A percentile compares a stretch with the other conserved stretches of the same genome.
phyloP scores from a whole-genome alignment of 2,888 invertebrate species.

The Rhagium mordax region DNA sequence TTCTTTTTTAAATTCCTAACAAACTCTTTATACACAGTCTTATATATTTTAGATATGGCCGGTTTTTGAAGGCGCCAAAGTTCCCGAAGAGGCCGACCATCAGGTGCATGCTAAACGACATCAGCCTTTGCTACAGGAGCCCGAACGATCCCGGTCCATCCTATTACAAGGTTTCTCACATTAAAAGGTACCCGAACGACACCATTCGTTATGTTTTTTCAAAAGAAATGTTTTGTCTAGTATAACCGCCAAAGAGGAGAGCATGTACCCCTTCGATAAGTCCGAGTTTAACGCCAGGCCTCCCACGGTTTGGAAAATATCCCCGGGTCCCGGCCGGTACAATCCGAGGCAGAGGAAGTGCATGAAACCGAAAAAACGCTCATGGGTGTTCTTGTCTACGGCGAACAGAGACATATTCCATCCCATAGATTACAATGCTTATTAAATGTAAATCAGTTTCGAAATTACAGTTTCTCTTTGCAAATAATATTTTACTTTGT shows the following conservation, averaged over 20 bases:
- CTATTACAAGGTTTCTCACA: slow-evolving; percentile 62
- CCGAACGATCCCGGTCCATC: slow-evolving; percentile 73
- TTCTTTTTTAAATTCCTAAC: too few species aligned
- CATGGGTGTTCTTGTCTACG: slow-evolving; percentile 64
- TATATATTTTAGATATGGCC: slow-evolving; percentile 56
- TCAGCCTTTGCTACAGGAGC: slow-evolving; percentile 70
- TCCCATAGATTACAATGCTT: slow-evolving; percentile 40
- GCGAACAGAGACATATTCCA: slow-evolving; percentile 55
- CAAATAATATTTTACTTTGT: neutral
- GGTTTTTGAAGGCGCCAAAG: slow-evolving; percentile 61
- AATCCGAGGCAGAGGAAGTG: slow-evolving; percentile 55
- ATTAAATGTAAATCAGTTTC: slow-evolving; percentile 27
- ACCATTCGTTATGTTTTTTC: neutral
- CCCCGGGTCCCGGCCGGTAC: slow-evolving; percentile 67
- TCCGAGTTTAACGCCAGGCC: slow-evolving; percentile 59
- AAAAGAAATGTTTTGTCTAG: neutral
- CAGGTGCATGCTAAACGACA: slow-evolving; percentile 71
- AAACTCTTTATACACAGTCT: too few species aligned
- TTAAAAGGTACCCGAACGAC: neutral
- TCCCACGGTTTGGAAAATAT: slow-evolving; percentile 60
- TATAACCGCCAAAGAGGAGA: slow-evolving; percentile 27
- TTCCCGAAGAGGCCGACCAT: slow-evolving; percentile 68
- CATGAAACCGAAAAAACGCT: slow-evolving; percentile 51
- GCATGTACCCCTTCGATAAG: slow-evolving; percentile 59
- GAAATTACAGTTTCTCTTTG: neutral